phyloP scores from a whole-genome alignment of 1,140 invertebrate species.

The Drosophila lacteicornis region DNA sequence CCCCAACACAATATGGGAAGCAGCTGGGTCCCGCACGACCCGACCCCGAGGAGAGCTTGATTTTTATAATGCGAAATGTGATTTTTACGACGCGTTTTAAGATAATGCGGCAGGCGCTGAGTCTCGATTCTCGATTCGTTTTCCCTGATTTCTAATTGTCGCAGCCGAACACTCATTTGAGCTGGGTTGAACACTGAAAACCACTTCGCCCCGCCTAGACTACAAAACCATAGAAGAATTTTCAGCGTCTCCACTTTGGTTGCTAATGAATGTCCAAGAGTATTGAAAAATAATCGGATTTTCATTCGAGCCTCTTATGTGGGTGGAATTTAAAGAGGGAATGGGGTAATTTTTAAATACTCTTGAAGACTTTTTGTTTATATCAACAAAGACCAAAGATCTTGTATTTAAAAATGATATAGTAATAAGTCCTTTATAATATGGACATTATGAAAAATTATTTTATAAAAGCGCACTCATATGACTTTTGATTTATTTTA shows the following conservation, averaged over 20 bases:
- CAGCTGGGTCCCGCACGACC: constrained; percentile 49
- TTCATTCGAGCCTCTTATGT: neutral
- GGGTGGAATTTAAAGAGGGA: neutral
- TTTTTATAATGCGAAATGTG: constrained; percentile 81
- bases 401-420: too few relatives aligned
- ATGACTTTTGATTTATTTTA: neutral
- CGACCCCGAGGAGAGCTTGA: constrained; percentile 32
- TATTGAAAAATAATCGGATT: constrained; percentile 4
- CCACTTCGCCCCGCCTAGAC: constrained; percentile 21
- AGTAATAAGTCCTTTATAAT: too few relatives aligned
- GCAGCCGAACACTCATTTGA: constrained; percentile 53
- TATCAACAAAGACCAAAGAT: too few relatives aligned
- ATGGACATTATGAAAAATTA: neutral
- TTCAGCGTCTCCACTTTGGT: neutral
- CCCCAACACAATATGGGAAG: constrained; percentile 42
- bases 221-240: constrained; percentile 2
- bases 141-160: constrained; percentile 74
- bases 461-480: neutral
- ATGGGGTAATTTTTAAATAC: neutral
- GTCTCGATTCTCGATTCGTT: constrained; percentile 46
- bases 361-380: too few relatives aligned
- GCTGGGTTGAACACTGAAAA: constrained; percentile 47
- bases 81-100: constrained; percentile 79
- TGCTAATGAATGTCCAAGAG: constrained; percentile 8
- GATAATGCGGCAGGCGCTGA: constrained; percentile 66